phyloP scores from a whole-genome alignment of 2,888 invertebrate species.

The Plebejus melissa region DNA sequence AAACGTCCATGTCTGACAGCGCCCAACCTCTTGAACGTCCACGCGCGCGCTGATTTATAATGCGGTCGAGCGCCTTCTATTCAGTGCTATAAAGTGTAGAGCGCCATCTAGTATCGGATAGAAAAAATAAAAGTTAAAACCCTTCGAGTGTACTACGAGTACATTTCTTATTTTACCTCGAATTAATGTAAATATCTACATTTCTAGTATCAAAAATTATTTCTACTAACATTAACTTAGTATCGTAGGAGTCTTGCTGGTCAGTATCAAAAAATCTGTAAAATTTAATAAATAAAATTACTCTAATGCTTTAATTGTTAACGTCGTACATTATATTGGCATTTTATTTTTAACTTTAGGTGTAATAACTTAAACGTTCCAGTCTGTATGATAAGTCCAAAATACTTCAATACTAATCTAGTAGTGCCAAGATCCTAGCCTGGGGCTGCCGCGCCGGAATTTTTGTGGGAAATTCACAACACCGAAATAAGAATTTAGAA shows the following conservation, averaged over 20 bases:
- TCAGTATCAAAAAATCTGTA: constrained; percentile 1
- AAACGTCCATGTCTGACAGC: too few species aligned
- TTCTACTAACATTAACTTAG: not conserved
- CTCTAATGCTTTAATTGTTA: constrained; percentile 50
- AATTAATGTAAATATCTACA: not conserved
- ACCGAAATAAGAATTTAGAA: not conserved
- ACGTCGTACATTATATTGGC: constrained; percentile 73
- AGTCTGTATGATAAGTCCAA: constrained; percentile 49
- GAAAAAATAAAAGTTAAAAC: not conserved
- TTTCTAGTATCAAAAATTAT: not conserved
- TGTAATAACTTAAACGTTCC: constrained; percentile 53
- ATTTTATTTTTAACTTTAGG: constrained; percentile 53
- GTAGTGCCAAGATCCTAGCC: constrained; percentile 57
- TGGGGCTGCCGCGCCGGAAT: not conserved
- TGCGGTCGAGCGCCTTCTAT: not conserved
- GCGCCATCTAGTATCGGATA: constrained; percentile 8
- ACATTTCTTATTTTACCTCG: not conserved
- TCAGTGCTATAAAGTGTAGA: constrained; percentile 12
- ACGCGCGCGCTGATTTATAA: too few species aligned
- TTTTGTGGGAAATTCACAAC: not conserved
- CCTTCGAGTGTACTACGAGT: not conserved
- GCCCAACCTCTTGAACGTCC: too few species aligned
- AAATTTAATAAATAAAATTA: constrained; percentile 32
- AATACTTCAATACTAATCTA: constrained; percentile 45
- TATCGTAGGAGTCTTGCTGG: constrained; percentile 3